Evolutionary conservation across 2,113 vertebrate species (phyloP), one percentile per base, ranked within the genome.

Genomic region (Crotalus tigris): DNA sequence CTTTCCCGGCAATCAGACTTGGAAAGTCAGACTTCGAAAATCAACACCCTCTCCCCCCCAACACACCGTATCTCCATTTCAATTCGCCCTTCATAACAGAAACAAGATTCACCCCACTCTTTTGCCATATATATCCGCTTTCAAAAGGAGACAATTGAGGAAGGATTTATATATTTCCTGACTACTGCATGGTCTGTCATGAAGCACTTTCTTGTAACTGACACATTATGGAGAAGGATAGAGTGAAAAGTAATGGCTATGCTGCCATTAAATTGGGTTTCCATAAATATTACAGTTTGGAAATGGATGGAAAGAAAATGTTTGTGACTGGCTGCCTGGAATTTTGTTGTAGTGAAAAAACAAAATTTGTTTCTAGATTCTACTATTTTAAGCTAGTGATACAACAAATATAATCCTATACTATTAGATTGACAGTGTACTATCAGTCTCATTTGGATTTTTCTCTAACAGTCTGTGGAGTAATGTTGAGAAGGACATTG

Each of bases 11-110:
- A 91, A 54, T 92, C 95, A 94, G 91, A 96, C 93, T 96, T 95
- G 96, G 97, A 97, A 98, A 94, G 96, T 95, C 94, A 96, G 93
- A 96, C 94, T 94, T 85, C 95, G 95, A 97, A 96, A 97, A 97
- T 4, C 94, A 96, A 96, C 96, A 96, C 75, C 55, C 81, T 53
- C 49, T 10, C 69, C 10, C 55, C 55, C 93, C 94, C 92, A 61
- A 19, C 29, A 33, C 39, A 9, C 59, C 17, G 29, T 39, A 17
- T 24, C 29, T 54, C 46, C 54, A 92, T 92, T 89, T 91, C 54
- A 93, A 39, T 95, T 96, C 93, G 92, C 93, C 94, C 95, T 95
- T 93, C 92, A 87, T 91, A 95, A 92, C 90, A 91, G 93, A 96
- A 96, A 97, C 91, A 96, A 96, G 95, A 86, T 96, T 96, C 90